Evolutionary conservation across 2,797 vertebrate genomes (phyloP).

Genomic region (Acanthurus leucopareius): DNA sequence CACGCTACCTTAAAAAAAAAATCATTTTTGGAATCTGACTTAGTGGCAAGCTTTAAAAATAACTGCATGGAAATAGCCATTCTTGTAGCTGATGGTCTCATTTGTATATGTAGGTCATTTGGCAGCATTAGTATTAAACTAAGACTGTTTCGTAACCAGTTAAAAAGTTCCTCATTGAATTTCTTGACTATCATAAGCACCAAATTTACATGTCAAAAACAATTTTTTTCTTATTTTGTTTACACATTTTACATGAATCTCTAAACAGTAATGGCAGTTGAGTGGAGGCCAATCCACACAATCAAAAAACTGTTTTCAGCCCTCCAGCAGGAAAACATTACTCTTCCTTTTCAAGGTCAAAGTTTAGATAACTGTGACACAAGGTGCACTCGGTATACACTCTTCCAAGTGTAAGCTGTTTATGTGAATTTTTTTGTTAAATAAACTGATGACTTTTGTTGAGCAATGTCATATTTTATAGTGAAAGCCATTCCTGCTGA

Average conservation of each 20-base stretch:
- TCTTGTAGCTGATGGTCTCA: too few relatives aligned
- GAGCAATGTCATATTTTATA: background rate
- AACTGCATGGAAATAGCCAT: too few relatives aligned
- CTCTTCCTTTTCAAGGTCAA: conserved; percentile 12
- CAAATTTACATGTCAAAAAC: background rate
- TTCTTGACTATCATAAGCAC: background rate
- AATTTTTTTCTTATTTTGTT: background rate
- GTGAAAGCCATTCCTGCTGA: background rate
- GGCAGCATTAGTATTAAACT: too few relatives aligned
- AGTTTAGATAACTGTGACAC: background rate
- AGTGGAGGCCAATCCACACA: background rate
- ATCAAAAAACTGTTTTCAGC: background rate
- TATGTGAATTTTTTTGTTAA: background rate
- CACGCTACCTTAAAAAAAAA: too few relatives aligned
- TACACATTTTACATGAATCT: background rate
- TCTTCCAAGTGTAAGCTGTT: background rate
- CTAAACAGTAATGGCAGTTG: background rate
- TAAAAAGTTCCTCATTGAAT: background rate
- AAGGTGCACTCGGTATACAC: background rate
- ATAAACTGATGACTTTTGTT: background rate
- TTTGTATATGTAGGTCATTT: too few relatives aligned
- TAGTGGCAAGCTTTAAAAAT: too few relatives aligned
- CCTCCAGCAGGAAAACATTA: background rate
- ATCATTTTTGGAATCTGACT: too few relatives aligned
- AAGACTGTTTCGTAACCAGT: too few relatives aligned